These are phyloP conservation scores for Danaus melanippus DNA, from an alignment of 1,140 invertebrate genomes.

Conservation along the genomic window DNA sequence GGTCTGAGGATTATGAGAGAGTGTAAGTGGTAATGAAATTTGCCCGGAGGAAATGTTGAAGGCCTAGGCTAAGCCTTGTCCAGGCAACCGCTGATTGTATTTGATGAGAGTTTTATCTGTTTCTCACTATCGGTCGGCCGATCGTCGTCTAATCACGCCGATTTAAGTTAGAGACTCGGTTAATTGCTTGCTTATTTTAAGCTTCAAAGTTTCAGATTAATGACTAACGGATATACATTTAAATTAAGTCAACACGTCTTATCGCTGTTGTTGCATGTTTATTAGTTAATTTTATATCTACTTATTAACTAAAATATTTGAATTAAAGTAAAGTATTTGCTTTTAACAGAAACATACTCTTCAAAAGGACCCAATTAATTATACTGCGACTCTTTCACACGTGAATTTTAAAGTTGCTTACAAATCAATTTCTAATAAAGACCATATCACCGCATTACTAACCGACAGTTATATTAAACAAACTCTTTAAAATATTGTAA, in stretches of 20 bases:
- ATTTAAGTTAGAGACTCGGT: conserved; percentile 43
- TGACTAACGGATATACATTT: conserved; percentile 19
- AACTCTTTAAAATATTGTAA: too few species aligned
- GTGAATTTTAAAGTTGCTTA: too few species aligned
- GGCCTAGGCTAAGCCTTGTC: conserved; percentile 63
- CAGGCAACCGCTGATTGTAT: conserved; percentile 61
- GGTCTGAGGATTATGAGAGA: conserved; percentile 58
- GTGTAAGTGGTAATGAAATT: conserved; percentile 69
- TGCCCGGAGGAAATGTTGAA: conserved; percentile 55
- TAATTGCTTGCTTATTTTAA: conserved; percentile 40
- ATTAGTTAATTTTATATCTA: too few species aligned
- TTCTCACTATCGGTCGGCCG: conserved; percentile 39
- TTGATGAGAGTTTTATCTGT: conserved; percentile 67
- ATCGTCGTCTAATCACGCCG: conserved; percentile 42
- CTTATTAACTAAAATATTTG: too few species aligned
- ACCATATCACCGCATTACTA: too few species aligned
- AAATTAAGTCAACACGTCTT: not conserved
- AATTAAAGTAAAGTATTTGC: too few species aligned
- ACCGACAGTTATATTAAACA: too few species aligned
- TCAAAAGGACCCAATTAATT: too few species aligned
- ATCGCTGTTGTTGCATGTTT: too few species aligned
- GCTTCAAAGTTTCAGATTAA: conserved; percentile 31
- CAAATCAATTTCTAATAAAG: too few species aligned
- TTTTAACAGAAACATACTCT: too few species aligned
- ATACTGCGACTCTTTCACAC: too few species aligned